Percentiles rank a stretch among this genome's conserved stretches.
Evolutionary conservation across 2,888 invertebrate species (phyloP).

Genomic region (Encarsia formosa): DNA sequence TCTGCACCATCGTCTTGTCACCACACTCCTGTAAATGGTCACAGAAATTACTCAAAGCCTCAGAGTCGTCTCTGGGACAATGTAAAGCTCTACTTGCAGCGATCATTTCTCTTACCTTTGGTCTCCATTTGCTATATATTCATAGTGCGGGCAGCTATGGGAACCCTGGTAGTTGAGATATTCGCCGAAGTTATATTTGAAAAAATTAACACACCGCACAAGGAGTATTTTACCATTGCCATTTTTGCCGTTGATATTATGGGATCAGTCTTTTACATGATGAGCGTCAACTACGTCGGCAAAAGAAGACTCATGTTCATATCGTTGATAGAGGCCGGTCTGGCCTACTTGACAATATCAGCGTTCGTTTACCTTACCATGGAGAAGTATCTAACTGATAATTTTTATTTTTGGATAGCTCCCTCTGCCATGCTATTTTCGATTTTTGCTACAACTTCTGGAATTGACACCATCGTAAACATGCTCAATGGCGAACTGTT

Average conservation of each 20-base stretch:
- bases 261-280: not conserved
- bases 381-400: not conserved
- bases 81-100: not conserved
- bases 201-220: not conserved
- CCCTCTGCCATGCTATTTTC: not conserved
- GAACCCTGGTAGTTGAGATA: not conserved
- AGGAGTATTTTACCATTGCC: not conserved
- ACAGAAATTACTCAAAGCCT: too few species aligned
- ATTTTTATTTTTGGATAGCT: not conserved
- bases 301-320: not conserved
- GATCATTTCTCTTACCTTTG: not conserved
- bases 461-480: not conserved
- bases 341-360: not conserved
- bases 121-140: not conserved
- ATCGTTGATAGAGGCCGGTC: not conserved
- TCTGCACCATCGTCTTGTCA: too few species aligned
- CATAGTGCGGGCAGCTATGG: not conserved
- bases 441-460: not conserved
- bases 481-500: constrained; percentile 2
- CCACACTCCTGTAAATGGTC: too few species aligned
- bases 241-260: not conserved
- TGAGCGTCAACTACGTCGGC: not conserved
- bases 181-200: not conserved
- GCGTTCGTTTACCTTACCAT: not conserved
- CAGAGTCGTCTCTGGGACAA: not conserved